Percentiles rank a stretch among this genome's conserved stretches.
These are phyloP conservation scores for Ptychochromis oligacanthus DNA, from an alignment of 2,113 vertebrate species.

Conservation along the genomic window DNA sequence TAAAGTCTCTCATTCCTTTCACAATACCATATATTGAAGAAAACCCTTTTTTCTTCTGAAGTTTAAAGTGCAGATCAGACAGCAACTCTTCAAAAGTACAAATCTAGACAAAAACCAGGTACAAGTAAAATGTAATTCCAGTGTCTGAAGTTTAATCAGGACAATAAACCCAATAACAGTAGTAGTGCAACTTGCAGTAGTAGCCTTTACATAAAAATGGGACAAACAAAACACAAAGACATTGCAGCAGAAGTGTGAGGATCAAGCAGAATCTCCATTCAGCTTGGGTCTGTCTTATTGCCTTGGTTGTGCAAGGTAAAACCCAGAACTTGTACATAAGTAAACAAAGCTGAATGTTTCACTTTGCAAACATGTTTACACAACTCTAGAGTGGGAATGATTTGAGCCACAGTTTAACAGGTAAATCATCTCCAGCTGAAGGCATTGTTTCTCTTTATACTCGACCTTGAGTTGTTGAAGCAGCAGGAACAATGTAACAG, in stretches of 20 bases:
- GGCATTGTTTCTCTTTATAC: not conserved
- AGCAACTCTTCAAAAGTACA: not conserved
- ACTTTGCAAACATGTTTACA: not conserved
- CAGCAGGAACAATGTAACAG: slow-evolving; percentile 21
- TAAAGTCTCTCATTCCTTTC: not conserved
- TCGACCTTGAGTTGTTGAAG: slow-evolving; percentile 4
- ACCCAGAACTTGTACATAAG: not conserved
- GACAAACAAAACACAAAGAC: slow-evolving; percentile 12
- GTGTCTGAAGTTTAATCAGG: slow-evolving; percentile 66
- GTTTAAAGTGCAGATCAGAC: not conserved
- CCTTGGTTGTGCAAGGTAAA: not conserved
- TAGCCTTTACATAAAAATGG: slow-evolving; percentile 29
- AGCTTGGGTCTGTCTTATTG: not conserved
- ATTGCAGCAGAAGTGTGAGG: slow-evolving; percentile 13
- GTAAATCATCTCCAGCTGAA: not conserved
- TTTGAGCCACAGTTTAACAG: not conserved
- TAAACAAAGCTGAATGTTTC: not conserved
- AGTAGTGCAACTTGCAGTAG: slow-evolving; percentile 62
- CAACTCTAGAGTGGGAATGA: not conserved
- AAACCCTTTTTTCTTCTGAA: not conserved
- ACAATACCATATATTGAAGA: not conserved
- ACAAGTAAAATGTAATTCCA: slow-evolving; percentile 43
- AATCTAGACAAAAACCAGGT: not conserved
- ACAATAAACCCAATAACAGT: slow-evolving; percentile 42
- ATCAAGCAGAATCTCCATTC: not conserved